Evolutionary conservation across 2,888 invertebrate species (phyloP), one percentile per base, ranked within the genome.

Genomic region (Drosophila multiciliata): DNA sequence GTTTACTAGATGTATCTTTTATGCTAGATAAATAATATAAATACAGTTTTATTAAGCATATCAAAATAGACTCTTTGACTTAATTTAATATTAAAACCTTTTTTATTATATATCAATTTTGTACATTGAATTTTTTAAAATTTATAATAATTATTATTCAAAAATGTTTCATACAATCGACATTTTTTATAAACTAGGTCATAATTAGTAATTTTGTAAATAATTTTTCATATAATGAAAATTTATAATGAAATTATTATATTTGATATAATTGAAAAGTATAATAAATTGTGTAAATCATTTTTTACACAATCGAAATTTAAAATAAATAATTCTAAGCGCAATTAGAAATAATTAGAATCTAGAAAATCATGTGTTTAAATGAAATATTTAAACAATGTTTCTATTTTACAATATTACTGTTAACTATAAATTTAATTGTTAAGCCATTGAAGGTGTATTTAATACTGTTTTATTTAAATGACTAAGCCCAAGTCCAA

Each of bases 381-480:
- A 12, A 7, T 20, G n/a, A 20, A 12, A 20, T 20, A 12, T 45
- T 20, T 20, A 1, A 45, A 8, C 20, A 23, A 4, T 45, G 20
- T 7, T 45, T 20, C 20, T 45, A 23, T 15, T 45, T 23, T 8
- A 45, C 23, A 23, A 45, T 45, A 15, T 23, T 15, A 15, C 20
- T 4, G 45, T 23, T 23, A 4, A 45, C 23, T 20, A 0, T 15
- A 23, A 15, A 45, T 8, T 45, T 45, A 15, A 45, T 15, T 45
- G 7, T 45, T 15, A 45, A 55, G 7, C 20, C 20, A 8, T 32
- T 62, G 26, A 29, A 20, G 36, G 12, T 35, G 75, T 63, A 74
- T 80, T 69, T 83, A 84, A 84, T 87, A 89, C 84, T 89, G 84
- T 73, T 75, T 75, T 73, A 75, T 74, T 83, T 57, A 60, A 45